Percentiles rank a stretch among this genome's conserved stretches.
These are phyloP conservation scores for Spilogale gracilis DNA, from an alignment of 2,113 vertebrate genomes.

Conservation along the genomic window DNA sequence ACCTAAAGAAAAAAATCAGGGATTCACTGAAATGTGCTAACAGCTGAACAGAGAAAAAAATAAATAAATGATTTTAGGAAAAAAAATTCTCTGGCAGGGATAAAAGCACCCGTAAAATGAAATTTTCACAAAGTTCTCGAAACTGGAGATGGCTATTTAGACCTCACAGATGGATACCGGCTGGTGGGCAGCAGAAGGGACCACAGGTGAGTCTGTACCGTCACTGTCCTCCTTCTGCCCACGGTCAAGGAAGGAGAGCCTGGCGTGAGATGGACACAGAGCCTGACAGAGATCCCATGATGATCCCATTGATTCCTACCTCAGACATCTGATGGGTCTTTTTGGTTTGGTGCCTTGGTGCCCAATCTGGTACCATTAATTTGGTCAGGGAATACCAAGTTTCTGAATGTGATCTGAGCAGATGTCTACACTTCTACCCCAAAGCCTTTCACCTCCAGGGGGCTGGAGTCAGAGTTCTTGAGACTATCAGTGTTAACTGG, in stretches of 20 bases:
- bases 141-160: not conserved
- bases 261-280: constrained; percentile 93
- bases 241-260: constrained; percentile 64
- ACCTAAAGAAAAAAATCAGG: not conserved
- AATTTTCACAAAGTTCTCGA: not conserved
- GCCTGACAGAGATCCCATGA: constrained; percentile 92
- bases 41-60: not conserved
- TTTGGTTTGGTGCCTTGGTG: constrained; percentile 94
- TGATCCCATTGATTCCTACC: constrained; percentile 92
- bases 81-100: not conserved
- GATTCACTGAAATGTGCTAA: not conserved
- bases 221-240: not conserved
- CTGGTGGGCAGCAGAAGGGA: not conserved
- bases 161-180: not conserved
- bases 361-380: constrained; percentile 90
- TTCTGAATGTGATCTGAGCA: constrained; percentile 93
- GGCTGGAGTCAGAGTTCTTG: constrained; percentile 84
- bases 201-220: not conserved
- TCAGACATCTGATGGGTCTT: constrained; percentile 95
- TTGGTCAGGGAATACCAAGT: constrained; percentile 95
- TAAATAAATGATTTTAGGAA: not conserved
- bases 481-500: constrained; percentile 93
- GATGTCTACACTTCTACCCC: constrained; percentile 90
- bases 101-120: constrained; percentile 17
- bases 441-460: constrained; percentile 83